phyloP scores from a whole-genome alignment of 2,113 vertebrate species.

The Pachypanchax playfairii region DNA sequence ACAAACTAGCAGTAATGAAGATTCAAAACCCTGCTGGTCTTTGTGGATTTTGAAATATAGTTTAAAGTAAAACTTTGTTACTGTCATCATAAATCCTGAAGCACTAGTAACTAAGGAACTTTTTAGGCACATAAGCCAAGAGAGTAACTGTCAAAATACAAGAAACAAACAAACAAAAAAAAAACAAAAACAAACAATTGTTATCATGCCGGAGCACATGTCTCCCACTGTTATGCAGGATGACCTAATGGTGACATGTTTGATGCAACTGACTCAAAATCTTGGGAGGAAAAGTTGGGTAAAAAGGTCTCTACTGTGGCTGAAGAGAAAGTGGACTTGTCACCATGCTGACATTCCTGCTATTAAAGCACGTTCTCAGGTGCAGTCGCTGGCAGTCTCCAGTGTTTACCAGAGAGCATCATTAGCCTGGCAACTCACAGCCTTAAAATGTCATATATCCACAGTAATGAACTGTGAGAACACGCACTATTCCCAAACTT shows the following conservation, averaged over 20 bases:
- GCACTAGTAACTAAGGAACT: too few relatives aligned
- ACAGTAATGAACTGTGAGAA: constrained; percentile 80
- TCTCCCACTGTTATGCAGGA: constrained; percentile 2
- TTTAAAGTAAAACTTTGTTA: too few relatives aligned
- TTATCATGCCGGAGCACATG: constrained; percentile 10
- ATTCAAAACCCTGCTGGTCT: too few relatives aligned
- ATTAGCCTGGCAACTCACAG: constrained; percentile 72
- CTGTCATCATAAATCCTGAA: too few relatives aligned
- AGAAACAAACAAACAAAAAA: too few relatives aligned
- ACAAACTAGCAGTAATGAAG: too few relatives aligned
- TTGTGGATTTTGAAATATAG: too few relatives aligned
- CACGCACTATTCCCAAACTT: constrained; percentile 75
- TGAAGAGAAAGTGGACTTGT: constrained; percentile 54
- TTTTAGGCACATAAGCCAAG: too few relatives aligned
- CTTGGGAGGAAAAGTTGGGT: not conserved
- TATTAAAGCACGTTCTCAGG: constrained; percentile 66
- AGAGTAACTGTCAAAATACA: too few relatives aligned
- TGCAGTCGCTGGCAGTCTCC: constrained; percentile 68
- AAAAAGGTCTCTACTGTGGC: not conserved
- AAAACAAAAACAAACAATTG: not conserved
- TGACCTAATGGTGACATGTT: constrained; percentile 26
- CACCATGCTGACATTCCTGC: constrained; percentile 57
- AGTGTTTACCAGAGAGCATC: constrained; percentile 76
- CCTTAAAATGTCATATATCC: constrained; percentile 81
- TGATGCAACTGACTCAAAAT: constrained; percentile 17